Conservation (phyloP, 1,140 invertebrate species). For the Holotrichia oblita region DNA sequence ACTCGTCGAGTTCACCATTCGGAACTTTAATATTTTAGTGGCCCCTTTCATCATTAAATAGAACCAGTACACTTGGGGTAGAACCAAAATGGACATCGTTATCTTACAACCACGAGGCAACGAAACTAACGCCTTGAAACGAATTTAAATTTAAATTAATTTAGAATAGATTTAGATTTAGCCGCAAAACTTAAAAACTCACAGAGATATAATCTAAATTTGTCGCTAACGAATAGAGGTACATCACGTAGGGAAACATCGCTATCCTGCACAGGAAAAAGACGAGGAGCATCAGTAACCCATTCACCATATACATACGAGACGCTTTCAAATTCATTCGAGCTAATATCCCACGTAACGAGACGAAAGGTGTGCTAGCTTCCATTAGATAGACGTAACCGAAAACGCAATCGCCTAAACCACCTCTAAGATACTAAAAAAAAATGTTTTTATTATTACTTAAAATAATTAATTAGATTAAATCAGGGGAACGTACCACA, state of each 20-base stretch:
- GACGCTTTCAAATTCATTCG: slow-evolving; percentile 72
- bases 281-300: slow-evolving; percentile 72
- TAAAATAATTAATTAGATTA: not conserved
- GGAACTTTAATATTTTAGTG: slow-evolving; percentile 63
- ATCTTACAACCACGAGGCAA: slow-evolving; percentile 70
- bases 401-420: slow-evolving; percentile 78
- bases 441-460: not conserved
- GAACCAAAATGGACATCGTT: slow-evolving; percentile 70
- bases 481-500: slow-evolving; percentile 64
- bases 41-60: slow-evolving; percentile 72
- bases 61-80: slow-evolving; percentile 78
- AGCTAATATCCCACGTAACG: slow-evolving; percentile 72
- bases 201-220: slow-evolving; percentile 66
- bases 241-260: slow-evolving; percentile 74
- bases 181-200: slow-evolving; percentile 52
- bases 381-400: slow-evolving; percentile 82
- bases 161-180: too few relatives aligned
- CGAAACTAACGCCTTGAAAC: slow-evolving; percentile 63
- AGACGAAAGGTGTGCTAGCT: slow-evolving; percentile 81
- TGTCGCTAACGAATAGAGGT: slow-evolving; percentile 67
- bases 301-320: slow-evolving; percentile 70
- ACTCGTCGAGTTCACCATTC: slow-evolving; percentile 39
- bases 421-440: slow-evolving; percentile 73
- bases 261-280: slow-evolving; percentile 76
- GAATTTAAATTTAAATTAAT: too few relatives aligned